phyloP scores from a whole-genome alignment of 30 jellyfish, hydroid and myxozoan species.

The Morbakka virulenta region DNA sequence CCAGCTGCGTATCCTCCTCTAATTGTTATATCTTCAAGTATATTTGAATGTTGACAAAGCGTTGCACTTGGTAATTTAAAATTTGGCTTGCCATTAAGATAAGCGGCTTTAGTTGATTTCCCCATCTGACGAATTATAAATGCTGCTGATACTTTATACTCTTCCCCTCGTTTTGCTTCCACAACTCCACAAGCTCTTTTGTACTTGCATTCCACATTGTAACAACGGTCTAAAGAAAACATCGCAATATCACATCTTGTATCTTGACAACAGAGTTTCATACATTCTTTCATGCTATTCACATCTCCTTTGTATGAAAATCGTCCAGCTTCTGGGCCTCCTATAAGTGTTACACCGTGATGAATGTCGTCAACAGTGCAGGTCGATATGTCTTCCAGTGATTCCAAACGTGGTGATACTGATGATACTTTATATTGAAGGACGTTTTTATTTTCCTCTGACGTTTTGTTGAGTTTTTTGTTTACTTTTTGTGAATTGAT shows the following conservation, averaged over 20 bases:
- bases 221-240: constrained; percentile 68
- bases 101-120: constrained; percentile 15
- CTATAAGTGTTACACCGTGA: constrained; percentile 68
- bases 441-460: not conserved
- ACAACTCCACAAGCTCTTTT: constrained; percentile 54
- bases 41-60: constrained; percentile 69
- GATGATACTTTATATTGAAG: not conserved
- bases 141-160: constrained; percentile 59
- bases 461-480: not conserved
- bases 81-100: not conserved
- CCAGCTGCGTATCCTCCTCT: constrained; percentile 98
- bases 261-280: constrained; percentile 75
- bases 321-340: constrained; percentile 90
- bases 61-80: constrained; percentile 26
- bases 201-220: constrained; percentile 67
- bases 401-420: not conserved
- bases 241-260: constrained; percentile 74
- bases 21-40: constrained; percentile 73
- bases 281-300: constrained; percentile 46
- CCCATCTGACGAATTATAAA: constrained; percentile 46
- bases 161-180: constrained; percentile 76
- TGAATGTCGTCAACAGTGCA: constrained; percentile 56
- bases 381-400: constrained; percentile 34
- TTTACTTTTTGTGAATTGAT: not conserved
- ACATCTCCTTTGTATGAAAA: constrained; percentile 54